A percentile compares a stretch with the other conserved stretches of the same genome.
Conservation (phyloP, 2,113 vertebrate species). For the Acanthisitta chloris region DNA sequence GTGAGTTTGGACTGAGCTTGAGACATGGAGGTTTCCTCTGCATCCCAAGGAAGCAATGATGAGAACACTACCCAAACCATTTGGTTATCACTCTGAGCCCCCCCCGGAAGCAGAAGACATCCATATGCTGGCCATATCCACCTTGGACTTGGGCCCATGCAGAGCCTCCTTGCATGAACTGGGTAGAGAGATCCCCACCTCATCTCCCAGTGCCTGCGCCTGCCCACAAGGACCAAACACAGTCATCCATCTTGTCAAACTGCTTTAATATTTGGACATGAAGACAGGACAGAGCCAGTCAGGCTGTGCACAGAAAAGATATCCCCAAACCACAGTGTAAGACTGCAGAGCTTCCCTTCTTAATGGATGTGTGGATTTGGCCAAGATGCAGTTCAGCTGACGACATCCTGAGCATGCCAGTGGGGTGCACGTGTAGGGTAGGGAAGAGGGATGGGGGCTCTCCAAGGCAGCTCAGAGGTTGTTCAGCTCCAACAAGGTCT, state of each 20-base stretch:
- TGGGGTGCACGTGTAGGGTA: constrained; percentile 17
- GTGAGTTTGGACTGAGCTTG: not conserved
- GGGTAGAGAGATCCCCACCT: not conserved
- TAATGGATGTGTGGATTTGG: constrained; percentile 7
- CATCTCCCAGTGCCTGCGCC: not conserved
- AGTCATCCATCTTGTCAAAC: constrained; percentile 2
- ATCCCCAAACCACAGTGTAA: not conserved
- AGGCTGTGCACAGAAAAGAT: constrained; percentile 49
- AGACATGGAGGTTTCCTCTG: not conserved
- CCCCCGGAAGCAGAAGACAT: not conserved
- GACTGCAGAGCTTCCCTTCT: constrained; percentile 42
- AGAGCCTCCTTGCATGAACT: not conserved
- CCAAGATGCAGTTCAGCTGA: constrained; percentile 22
- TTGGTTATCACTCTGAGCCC: fast-evolving
- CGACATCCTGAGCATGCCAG: constrained; percentile 15
- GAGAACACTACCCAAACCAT: fast-evolving
- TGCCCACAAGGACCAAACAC: not conserved
- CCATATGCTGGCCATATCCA: not conserved
- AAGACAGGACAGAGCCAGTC: constrained; percentile 22
- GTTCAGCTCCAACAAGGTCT: constrained; percentile 96
- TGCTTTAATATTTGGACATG: constrained; percentile 64
- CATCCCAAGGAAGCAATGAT: not conserved
- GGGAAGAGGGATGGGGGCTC: not conserved
- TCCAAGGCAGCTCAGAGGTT: constrained; percentile 82
- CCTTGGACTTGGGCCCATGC: not conserved